These are phyloP conservation scores for Cepaea nemoralis DNA, from an alignment of 1,140 invertebrate species.

Conservation along the genomic window DNA sequence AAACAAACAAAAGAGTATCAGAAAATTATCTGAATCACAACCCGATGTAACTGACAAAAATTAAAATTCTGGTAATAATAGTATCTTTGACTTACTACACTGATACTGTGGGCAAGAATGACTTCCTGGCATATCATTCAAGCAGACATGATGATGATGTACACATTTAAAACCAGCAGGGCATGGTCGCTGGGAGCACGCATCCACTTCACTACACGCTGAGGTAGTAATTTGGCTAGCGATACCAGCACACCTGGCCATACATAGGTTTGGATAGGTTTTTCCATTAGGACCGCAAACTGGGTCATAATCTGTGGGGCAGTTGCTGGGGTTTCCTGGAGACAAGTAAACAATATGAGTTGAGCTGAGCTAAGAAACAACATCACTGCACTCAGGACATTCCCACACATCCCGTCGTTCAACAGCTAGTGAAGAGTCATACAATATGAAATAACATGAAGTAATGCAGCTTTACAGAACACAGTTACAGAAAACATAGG, in stretches of 20 bases:
- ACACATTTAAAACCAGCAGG: slow-evolving; percentile 76
- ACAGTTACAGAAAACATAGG: too few species aligned
- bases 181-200: slow-evolving; percentile 37
- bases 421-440: too few species aligned
- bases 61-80: too few species aligned
- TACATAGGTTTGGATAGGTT: slow-evolving; percentile 86
- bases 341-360: not conserved
- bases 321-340: slow-evolving; percentile 83
- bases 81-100: slow-evolving; percentile 83
- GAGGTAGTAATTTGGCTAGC: slow-evolving; percentile 18
- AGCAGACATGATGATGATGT: slow-evolving; percentile 80
- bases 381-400: too few species aligned
- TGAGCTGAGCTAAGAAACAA: too few species aligned
- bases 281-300: slow-evolving; percentile 85
- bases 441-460: too few species aligned
- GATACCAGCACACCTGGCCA: slow-evolving; percentile 76
- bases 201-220: slow-evolving; percentile 38
- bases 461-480: too few species aligned
- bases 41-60: too few species aligned
- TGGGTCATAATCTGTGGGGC: slow-evolving; percentile 84
- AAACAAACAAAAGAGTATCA: too few species aligned
- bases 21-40: too few species aligned
- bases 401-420: too few species aligned
- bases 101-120: slow-evolving; percentile 82
- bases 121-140: slow-evolving; percentile 74